Conservation (phyloP, 2,888 invertebrate species). For the Nyleta sp. region DNA sequence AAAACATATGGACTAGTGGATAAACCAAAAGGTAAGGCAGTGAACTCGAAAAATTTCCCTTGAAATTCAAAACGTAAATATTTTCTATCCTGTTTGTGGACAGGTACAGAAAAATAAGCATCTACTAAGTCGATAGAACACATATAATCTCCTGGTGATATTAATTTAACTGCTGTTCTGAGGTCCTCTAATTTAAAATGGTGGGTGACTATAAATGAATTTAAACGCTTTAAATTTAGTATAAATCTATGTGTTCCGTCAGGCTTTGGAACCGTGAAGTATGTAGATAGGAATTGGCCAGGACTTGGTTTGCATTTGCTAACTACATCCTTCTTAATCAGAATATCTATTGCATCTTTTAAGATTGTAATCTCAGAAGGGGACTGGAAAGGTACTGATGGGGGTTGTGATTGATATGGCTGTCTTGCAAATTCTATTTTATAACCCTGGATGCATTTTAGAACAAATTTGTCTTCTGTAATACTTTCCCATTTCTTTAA, state of each 20-base stretch:
- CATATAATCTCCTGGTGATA: conserved; percentile 58
- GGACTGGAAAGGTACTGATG: too few species aligned
- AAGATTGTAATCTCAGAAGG: not conserved
- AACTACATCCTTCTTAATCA: conserved; percentile 3
- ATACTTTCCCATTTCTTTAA: not conserved
- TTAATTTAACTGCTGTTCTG: conserved; percentile 51
- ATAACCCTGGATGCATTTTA: conserved; percentile 1
- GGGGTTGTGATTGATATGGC: not conserved
- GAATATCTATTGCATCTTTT: not conserved
- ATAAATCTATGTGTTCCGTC: conserved; percentile 55
- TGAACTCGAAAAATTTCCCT: conserved; percentile 66
- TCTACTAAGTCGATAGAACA: conserved; percentile 60
- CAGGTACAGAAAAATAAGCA: conserved; percentile 64
- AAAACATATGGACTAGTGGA: conserved; percentile 69
- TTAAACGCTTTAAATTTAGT: conserved; percentile 43
- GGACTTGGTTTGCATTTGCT: not conserved
- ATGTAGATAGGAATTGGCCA: not conserved
- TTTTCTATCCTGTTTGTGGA: conserved; percentile 65
- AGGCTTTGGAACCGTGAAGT: conserved; percentile 33
- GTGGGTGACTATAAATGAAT: conserved; percentile 29
- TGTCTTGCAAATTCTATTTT: conserved; percentile 13
- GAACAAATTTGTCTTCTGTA: conserved; percentile 10
- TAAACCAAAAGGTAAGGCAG: conserved; percentile 69
- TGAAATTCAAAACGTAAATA: conserved; percentile 67
- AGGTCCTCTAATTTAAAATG: conserved; percentile 66